A percentile compares a stretch with the other conserved stretches of the same genome.
Evolutionary conservation across 1,140 invertebrate species (phyloP).

Genomic region (Reticulitermes speratus): DNA sequence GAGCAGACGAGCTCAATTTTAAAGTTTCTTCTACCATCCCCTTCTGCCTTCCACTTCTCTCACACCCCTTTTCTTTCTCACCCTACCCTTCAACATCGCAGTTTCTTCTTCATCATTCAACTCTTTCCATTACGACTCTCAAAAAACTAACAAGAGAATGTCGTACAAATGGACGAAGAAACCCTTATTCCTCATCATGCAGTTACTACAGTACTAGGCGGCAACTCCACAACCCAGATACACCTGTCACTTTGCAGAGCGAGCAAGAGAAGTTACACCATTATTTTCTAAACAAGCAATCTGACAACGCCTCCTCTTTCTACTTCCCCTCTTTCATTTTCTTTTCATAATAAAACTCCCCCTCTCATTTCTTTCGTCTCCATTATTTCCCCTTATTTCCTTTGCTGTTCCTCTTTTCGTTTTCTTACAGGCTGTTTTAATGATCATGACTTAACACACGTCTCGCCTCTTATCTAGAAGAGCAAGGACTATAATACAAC

Average conservation of each 20-base stretch:
- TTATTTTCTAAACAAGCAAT: background rate
- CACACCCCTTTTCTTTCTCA: background rate
- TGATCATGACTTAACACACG: background rate
- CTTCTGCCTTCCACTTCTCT: constrained; percentile 2
- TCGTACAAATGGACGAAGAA: constrained; percentile 1
- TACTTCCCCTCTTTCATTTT: background rate
- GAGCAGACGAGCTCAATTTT: background rate
- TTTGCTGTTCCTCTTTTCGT: background rate
- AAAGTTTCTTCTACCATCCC: background rate
- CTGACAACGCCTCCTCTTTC: background rate
- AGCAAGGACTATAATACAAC: too few species aligned
- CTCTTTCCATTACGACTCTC: background rate
- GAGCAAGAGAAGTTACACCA: background rate
- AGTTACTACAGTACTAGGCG: background rate
- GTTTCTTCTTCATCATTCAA: constrained; percentile 16
- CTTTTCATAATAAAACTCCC: background rate
- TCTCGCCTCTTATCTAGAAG: too few species aligned
- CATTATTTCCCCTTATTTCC: background rate
- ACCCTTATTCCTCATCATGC: background rate
- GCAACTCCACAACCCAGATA: background rate
- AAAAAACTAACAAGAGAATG: background rate
- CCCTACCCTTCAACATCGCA: background rate
- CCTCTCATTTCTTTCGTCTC: background rate
- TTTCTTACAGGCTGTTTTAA: background rate
- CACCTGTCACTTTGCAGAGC: background rate